A percentile compares a stretch with the other conserved stretches of the same genome.
Conservation (phyloP, 2,113 vertebrate species). For the Symphodus melops region DNA sequence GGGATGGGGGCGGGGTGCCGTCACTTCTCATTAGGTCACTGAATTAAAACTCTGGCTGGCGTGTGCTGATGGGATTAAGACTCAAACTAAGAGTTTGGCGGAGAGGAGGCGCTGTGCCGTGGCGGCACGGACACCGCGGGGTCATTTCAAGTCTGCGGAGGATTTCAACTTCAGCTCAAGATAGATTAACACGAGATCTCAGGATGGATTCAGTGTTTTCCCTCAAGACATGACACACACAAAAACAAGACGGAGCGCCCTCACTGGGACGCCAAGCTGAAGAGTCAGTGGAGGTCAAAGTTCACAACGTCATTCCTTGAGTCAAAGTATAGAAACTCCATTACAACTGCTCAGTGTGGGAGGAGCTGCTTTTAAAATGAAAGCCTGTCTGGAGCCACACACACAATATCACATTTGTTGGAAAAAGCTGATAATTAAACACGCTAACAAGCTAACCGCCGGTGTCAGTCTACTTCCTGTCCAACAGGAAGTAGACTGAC, state of each 20-base stretch:
- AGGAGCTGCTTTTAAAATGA: too few relatives aligned
- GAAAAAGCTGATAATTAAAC: too few relatives aligned
- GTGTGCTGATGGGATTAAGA: slow-evolving; percentile 43
- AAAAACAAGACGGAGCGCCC: slow-evolving; percentile 38
- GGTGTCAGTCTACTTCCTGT: too few relatives aligned
- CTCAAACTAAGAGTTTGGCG: slow-evolving; percentile 38
- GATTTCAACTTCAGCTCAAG: slow-evolving; percentile 1
- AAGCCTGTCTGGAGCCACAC: too few relatives aligned
- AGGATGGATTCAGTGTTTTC: slow-evolving; percentile 19
- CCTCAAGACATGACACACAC: background rate
- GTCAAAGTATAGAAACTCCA: too few relatives aligned
- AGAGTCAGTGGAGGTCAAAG: too few relatives aligned
- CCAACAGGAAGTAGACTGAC: too few relatives aligned
- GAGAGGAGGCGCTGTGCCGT: slow-evolving; percentile 20
- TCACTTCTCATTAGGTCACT: slow-evolving; percentile 55
- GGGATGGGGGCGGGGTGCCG: slow-evolving; percentile 8
- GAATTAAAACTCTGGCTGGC: slow-evolving; percentile 37
- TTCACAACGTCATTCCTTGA: too few relatives aligned
- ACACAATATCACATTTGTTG: too few relatives aligned
- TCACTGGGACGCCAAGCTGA: background rate
- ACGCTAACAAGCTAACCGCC: too few relatives aligned
- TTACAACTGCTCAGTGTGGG: too few relatives aligned
- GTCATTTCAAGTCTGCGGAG: slow-evolving; percentile 14
- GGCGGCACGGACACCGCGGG: background rate
- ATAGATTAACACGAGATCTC: background rate